Base-by-base conservation (phyloP, 2,797 vertebrate genomes). In the Potorous gilbertii region DNA sequence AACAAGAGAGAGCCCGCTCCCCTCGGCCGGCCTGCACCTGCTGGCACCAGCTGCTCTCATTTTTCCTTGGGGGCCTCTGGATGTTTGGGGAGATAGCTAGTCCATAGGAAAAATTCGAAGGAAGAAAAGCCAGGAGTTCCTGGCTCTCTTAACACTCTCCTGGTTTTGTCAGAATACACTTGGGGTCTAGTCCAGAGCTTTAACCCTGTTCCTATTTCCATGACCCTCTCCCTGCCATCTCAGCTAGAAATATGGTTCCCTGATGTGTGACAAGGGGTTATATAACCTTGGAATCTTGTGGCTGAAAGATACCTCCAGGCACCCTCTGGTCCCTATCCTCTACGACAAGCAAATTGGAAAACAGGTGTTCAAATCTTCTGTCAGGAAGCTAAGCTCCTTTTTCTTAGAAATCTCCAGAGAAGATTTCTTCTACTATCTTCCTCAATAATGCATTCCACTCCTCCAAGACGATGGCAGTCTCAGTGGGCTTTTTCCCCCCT, bases 1-100 rank as follows among this genome's bases (percentile, higher is more conserved):
- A 98, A 97, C 96, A 95, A 94, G 97, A 98, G 98, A 98, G 97
- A 97, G 95, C 92, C 87, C 93, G 59, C 93, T 96, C 94, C 28
- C 90, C 96, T 97, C 92, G 95, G 96, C 66, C 90, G 97, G 95
- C 90, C 18, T 55, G 50, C 90, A 54, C 50, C 90, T 90, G 90
- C 92, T 93, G 34, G 92, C 92, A 95, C 92, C 95, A 95, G 94
- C 55, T 81, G 81, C 90, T 96, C 96, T 98, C 96, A 93, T 91
- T 93, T 98, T 98, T 97, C 96, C 93, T 93, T 0, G 3, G 96
- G 62, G 95, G 90, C 95, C 93, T 92, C 11, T 0, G 59, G 90
- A 91, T 0, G 24, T 50, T 28, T 0, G 0, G 66, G 91, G 18
- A 87, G 66, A 56, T 5, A 94, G 93, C 94, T 92, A 1, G 0